Evolutionary conservation across 64 coral and sea anemone species (phyloP).

Genomic region (Montipora foliosa): DNA sequence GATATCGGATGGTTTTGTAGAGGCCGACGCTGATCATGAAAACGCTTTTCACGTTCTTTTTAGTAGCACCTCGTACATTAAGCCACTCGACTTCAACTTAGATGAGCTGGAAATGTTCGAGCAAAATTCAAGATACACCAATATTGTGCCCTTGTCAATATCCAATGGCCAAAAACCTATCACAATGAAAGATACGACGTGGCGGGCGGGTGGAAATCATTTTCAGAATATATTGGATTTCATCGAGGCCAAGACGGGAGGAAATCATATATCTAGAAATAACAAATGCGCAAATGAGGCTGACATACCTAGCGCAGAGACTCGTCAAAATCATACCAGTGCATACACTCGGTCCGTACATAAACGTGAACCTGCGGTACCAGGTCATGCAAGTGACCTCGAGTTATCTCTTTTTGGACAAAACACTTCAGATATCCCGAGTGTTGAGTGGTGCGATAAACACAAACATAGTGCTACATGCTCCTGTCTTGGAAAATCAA

Average conservation of each 20-base stretch:
- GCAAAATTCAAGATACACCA: too few relatives aligned
- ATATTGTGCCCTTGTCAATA: too few relatives aligned
- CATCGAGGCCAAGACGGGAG: too few relatives aligned
- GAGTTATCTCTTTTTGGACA: not conserved
- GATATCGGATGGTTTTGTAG: too few relatives aligned
- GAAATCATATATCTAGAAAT: too few relatives aligned
- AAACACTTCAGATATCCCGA: not conserved
- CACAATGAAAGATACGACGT: not conserved
- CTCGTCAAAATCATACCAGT: not conserved
- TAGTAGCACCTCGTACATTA: too few relatives aligned
- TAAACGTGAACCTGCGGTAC: not conserved
- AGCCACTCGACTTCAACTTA: too few relatives aligned
- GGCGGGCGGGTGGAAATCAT: constrained; percentile 60
- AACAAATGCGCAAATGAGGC: too few relatives aligned
- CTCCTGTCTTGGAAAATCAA: constrained; percentile 64
- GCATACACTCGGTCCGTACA: constrained; percentile 34
- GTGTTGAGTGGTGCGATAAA: not conserved
- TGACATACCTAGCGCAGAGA: too few relatives aligned
- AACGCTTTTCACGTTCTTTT: too few relatives aligned
- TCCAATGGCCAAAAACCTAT: not conserved
- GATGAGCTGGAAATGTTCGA: too few relatives aligned
- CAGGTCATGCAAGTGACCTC: constrained; percentile 18
- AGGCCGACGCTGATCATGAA: too few relatives aligned
- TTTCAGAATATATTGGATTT: not conserved
- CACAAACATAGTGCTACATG: constrained; percentile 37